Percentiles rank a stretch among this genome's conserved stretches.
Evolutionary conservation across 2,888 invertebrate species (phyloP).

Genomic region (Platycheirus albimanus): DNA sequence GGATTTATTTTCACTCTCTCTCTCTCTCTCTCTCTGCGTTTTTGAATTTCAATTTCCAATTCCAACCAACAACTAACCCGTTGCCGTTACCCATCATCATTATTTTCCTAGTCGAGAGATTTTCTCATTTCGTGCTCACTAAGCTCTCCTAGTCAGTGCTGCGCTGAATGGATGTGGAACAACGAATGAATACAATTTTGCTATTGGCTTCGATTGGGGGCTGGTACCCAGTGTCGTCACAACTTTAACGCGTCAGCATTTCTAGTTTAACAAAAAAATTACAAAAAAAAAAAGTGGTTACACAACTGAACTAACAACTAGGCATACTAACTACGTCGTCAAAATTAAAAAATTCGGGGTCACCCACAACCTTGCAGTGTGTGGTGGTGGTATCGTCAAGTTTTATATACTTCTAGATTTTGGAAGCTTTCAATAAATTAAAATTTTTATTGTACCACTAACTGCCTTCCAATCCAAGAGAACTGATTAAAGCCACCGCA

Average conservation of each 20-base stretch:
- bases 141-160: neutral
- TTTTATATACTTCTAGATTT: neutral
- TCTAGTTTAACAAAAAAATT: slow-evolving; percentile 30
- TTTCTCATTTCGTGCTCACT: slow-evolving; percentile 51
- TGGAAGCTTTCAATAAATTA: slow-evolving; percentile 10
- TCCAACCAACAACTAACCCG: too few species aligned
- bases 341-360: slow-evolving; percentile 20
- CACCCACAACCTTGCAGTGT: slow-evolving; percentile 1
- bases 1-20: slow-evolving; percentile 2
- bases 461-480: neutral
- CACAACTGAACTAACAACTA: slow-evolving; percentile 31
- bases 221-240: slow-evolving; percentile 58
- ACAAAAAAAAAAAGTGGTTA: slow-evolving; percentile 13
- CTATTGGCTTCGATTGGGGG: slow-evolving; percentile 62
- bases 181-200: slow-evolving; percentile 28
- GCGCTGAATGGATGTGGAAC: slow-evolving; percentile 5
- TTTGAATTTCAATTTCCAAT: too few species aligned
- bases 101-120: slow-evolving; percentile 31
- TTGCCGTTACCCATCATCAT: too few species aligned
- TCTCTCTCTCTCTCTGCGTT: too few species aligned
- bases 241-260: slow-evolving; percentile 26
- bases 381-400: slow-evolving; percentile 9
- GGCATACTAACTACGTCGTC: neutral
- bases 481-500: slow-evolving; percentile 4
- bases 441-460: slow-evolving; percentile 8